A percentile compares a stretch with the other conserved stretches of the same genome.
These are phyloP conservation scores for Campaea margaritaria DNA, from an alignment of 2,888 invertebrate genomes.

Conservation along the genomic window DNA sequence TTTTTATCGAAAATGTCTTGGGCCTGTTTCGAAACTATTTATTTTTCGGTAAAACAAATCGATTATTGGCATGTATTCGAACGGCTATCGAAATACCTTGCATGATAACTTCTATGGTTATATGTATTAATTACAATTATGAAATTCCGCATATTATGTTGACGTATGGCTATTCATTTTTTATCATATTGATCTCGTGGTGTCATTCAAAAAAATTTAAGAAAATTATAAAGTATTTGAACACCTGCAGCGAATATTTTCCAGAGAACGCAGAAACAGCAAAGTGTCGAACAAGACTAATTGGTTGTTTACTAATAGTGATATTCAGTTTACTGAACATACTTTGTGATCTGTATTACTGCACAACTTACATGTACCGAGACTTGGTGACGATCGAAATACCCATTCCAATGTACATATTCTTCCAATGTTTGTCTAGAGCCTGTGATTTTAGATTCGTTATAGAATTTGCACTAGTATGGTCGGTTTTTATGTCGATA, in stretches of 20 bases:
- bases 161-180: neutral
- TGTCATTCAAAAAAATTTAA: conserved; percentile 9
- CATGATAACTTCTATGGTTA: neutral
- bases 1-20: conserved; percentile 8
- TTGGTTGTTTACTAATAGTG: neutral
- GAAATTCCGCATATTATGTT: neutral
- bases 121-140: neutral
- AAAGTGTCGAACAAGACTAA: neutral
- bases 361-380: no score
- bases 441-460: conserved; percentile 2
- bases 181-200: neutral
- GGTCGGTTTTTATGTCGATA: conserved; percentile 9
- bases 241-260: conserved; percentile 4
- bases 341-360: neutral
- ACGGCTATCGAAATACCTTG: neutral
- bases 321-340: neutral
- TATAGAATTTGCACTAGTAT: conserved; percentile 5
- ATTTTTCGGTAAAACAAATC: neutral
- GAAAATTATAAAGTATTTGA: neutral
- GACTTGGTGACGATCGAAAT: no score
- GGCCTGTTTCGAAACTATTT: conserved; percentile 13
- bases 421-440: neutral
- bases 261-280: neutral
- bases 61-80: neutral
- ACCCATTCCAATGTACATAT: neutral